phyloP scores from a whole-genome alignment of 2,888 invertebrate genomes.

The Platerodrilus igneus region DNA sequence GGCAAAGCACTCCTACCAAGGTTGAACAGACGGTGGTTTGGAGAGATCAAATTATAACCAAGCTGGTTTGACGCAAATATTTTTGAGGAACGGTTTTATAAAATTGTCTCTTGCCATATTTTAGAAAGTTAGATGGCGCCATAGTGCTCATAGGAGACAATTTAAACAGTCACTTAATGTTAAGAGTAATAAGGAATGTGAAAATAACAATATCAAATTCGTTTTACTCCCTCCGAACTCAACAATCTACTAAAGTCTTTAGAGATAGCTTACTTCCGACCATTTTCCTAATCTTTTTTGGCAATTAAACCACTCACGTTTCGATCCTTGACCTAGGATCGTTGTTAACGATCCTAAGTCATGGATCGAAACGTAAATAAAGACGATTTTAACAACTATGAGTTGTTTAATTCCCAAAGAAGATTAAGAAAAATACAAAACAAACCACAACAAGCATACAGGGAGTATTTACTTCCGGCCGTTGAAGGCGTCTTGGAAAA shows the following conservation, averaged over 20 bases:
- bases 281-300: no score
- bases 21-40: slow-evolving; percentile 1
- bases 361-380: no score
- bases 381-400: no score
- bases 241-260: background rate
- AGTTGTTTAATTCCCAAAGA: no score
- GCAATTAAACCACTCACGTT: no score
- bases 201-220: slow-evolving; percentile 2
- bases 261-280: slow-evolving; percentile 5
- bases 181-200: background rate
- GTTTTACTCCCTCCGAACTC: slow-evolving; percentile 1
- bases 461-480: no score
- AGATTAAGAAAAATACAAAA: no score
- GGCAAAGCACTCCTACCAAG: slow-evolving; percentile 22
- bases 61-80: slow-evolving; percentile 6
- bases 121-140: slow-evolving; percentile 7
- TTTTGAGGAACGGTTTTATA: slow-evolving; percentile 2
- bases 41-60: slow-evolving; percentile 1
- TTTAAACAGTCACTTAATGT: slow-evolving; percentile 1
- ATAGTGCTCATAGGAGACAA: slow-evolving; percentile 7
- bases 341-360: no score
- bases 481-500: slow-evolving; percentile 3
- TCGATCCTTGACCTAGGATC: no score
- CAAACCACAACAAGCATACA: no score
- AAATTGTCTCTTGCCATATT: background rate